These are phyloP conservation scores for Coelopa frigida DNA, from an alignment of 1,140 invertebrate species.

Conservation along the genomic window DNA sequence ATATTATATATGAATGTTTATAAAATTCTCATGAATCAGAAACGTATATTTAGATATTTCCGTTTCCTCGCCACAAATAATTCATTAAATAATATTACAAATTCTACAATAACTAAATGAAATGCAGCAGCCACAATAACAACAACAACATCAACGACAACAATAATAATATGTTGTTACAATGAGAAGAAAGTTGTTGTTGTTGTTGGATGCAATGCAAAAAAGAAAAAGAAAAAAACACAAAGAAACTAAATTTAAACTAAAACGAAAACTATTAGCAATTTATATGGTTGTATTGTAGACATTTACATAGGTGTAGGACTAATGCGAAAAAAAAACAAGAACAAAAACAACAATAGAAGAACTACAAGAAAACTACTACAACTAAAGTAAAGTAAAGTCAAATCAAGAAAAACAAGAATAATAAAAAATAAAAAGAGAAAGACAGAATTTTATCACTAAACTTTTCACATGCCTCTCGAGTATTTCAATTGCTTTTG, in stretches of 20 bases:
- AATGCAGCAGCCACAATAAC: no score
- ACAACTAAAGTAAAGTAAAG: constrained; percentile 3
- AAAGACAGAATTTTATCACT: constrained; percentile 7
- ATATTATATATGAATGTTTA: no score
- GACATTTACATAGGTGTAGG: constrained; percentile 9
- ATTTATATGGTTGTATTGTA: constrained; percentile 40
- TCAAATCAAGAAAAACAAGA: neutral
- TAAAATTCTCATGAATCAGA: no score
- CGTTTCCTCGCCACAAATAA: no score
- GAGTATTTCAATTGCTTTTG: no score
- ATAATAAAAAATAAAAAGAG: constrained; percentile 7
- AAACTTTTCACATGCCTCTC: no score
- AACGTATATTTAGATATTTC: no score
- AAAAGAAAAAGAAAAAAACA: constrained; percentile 13
- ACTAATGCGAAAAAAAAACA: constrained; percentile 10
- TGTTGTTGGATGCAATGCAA: constrained; percentile 11
- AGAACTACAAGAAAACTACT: neutral
- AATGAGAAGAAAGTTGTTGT: neutral
- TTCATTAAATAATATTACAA: no score
- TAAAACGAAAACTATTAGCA: constrained; percentile 33
- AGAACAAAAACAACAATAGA: constrained; percentile 8
- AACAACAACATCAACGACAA: no score
- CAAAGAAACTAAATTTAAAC: neutral
- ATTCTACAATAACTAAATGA: no score
- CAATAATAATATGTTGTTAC: no score